A percentile compares a stretch with the other conserved stretches of the same genome.
phyloP scores from a whole-genome alignment of 2,113 vertebrate species.

The Abramis brama region DNA sequence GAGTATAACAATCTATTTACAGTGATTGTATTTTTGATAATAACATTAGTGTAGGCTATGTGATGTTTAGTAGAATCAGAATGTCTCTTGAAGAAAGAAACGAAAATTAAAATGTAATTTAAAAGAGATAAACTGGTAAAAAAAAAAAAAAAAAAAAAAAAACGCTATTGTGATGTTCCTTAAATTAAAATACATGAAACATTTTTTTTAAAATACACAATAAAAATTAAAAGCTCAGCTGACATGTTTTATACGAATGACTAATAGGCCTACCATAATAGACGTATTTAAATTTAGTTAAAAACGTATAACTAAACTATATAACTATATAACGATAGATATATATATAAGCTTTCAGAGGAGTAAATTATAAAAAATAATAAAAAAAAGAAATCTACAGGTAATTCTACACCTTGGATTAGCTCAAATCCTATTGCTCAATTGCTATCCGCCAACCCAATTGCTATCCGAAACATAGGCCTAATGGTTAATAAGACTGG shows the following conservation, averaged over 20 bases:
- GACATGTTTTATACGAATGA: neutral
- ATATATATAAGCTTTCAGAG: too few relatives aligned
- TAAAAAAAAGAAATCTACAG: neutral
- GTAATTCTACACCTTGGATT: neutral
- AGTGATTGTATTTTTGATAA: neutral
- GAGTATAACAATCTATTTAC: constrained; percentile 71
- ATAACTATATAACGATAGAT: too few relatives aligned
- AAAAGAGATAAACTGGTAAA: too few relatives aligned
- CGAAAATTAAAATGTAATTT: too few relatives aligned
- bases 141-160: too few relatives aligned
- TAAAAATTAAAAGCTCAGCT: neutral
- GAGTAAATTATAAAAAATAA: too few relatives aligned
- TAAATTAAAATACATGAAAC: too few relatives aligned
- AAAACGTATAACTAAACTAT: too few relatives aligned
- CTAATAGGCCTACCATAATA: too few relatives aligned
- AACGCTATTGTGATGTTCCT: neutral
- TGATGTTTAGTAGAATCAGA: neutral
- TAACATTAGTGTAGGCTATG: neutral
- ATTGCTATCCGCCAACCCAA: neutral
- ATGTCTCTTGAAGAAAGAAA: neutral
- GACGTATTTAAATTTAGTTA: too few relatives aligned
- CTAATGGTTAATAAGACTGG: neutral
- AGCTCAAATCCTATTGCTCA: neutral
- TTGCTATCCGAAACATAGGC: too few relatives aligned
- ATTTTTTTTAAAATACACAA: too few relatives aligned